Evolutionary conservation across 2,888 invertebrate genomes (phyloP), one percentile per base, ranked within the genome.

Genomic region (Sturmia bella): DNA sequence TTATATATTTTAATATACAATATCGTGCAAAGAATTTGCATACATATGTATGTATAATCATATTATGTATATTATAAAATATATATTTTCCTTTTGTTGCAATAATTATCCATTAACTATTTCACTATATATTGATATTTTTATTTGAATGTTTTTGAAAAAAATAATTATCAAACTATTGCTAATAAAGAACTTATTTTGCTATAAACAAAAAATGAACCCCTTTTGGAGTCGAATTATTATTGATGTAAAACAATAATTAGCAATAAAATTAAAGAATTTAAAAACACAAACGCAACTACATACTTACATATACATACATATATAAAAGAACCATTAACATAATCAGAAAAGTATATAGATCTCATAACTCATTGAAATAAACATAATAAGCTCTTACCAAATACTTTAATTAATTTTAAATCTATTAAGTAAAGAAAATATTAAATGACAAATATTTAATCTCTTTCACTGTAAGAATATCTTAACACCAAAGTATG

Each of bases 381-480:
- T 45, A 70, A 66, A 59, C 72, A 69, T 41, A 74, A 56, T 72
- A 73, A 82, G 77, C 77, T 80, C 75, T 74, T 76, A 77, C 81
- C 81, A 77, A 77, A 82, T 76, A 76, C 63, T 80, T 75, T 61
- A 69, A 72, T 59, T 66, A 77, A 56, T 76, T 80, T 73, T 56
- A 73, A 69, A 72, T 41, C 57, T 57, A 64, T 59, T 21, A 66
- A 69, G 9, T 45, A 63, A 76, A 76, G 13, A 63, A 70, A 41
- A 54, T 9, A 54, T 50, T 19, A 50, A 50, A 56, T 6, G 24
- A 37, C 41, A 54, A 41, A 45, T 32, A 64, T 57, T 54, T 43
- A 56, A 69, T 37, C 69, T 66, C 64, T 73, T 73, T 81, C 81
- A 72, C 76, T 77, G 81, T 77, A 81, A 81, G 81, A 73, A 77